A percentile compares a stretch with the other conserved stretches of the same genome.
Evolutionary conservation across 1,140 invertebrate species (phyloP).

Genomic region (Penaeus indicus): DNA sequence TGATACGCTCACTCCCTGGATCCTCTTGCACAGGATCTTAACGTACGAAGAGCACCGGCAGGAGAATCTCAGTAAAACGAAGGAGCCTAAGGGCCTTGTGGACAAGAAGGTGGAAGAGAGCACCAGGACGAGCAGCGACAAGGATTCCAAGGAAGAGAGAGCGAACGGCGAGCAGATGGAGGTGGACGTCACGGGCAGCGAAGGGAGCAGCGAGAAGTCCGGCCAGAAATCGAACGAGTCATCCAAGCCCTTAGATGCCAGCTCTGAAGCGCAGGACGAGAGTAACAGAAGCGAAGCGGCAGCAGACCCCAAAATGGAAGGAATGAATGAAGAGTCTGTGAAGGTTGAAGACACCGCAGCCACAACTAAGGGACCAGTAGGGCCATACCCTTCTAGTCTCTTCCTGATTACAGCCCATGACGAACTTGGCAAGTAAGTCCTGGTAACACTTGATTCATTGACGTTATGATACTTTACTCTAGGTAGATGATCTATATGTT

Average conservation of each 20-base stretch:
- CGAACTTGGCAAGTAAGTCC: slow-evolving; percentile 79
- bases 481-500: neutral
- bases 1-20: slow-evolving; percentile 83
- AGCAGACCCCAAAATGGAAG: neutral
- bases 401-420: slow-evolving; percentile 88
- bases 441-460: neutral
- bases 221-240: too few relatives aligned
- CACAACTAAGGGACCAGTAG: slow-evolving; percentile 75
- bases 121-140: neutral
- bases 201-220: too few relatives aligned
- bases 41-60: slow-evolving; percentile 68
- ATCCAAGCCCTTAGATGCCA: neutral
- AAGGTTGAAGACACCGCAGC: slow-evolving; percentile 71
- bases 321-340: slow-evolving; percentile 23
- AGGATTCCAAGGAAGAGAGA: slow-evolving; percentile 7
- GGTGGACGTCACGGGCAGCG: neutral
- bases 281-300: neutral
- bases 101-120: neutral
- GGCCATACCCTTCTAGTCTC: slow-evolving; percentile 79
- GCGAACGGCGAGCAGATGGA: neutral
- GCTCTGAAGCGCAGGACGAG: neutral
- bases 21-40: slow-evolving; percentile 79
- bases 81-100: slow-evolving; percentile 1
- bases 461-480: neutral
- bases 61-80: neutral